A percentile compares a stretch with the other conserved stretches of the same genome.
phyloP scores from a whole-genome alignment of 2,797 vertebrate genomes.

The Spheniscus humboldti region DNA sequence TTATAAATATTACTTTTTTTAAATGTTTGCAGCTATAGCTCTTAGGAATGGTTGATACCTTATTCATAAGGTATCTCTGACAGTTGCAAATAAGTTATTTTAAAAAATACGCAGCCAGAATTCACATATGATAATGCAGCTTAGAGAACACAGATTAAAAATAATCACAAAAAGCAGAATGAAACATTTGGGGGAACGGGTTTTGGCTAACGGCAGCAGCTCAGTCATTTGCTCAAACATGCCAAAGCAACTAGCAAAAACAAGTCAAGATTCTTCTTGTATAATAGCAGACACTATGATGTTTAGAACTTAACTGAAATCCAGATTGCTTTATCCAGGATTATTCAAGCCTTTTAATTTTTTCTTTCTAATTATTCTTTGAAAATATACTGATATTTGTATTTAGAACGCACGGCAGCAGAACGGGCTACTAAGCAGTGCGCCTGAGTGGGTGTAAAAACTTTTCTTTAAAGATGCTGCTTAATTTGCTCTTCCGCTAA shows the following conservation, averaged over 20 bases:
- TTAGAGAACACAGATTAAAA: slow-evolving; percentile 36
- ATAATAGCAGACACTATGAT: neutral
- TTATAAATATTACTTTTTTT: neutral
- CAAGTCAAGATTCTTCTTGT: neutral
- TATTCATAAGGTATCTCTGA: slow-evolving; percentile 37
- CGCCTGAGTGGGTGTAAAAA: neutral
- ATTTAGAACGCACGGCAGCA: neutral
- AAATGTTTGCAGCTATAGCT: slow-evolving; percentile 1
- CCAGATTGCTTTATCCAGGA: neutral
- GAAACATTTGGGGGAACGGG: slow-evolving; percentile 15
- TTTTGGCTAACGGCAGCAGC: slow-evolving; percentile 34
- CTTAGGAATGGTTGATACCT: neutral
- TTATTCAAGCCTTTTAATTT: slow-evolving; percentile 2
- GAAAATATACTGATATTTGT: neutral
- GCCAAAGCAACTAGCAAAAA: neutral
- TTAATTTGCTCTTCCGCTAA: neutral
- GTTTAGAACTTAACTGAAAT: neutral
- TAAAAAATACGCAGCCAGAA: neutral
- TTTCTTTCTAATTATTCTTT: neutral
- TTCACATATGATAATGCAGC: neutral
- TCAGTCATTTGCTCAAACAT: slow-evolving; percentile 9
- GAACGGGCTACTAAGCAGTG: neutral
- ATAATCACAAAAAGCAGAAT: slow-evolving; percentile 33
- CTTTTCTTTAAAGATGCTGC: neutral
- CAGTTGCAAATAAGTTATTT: slow-evolving; percentile 23